Evolutionary conservation across 37 sponge, comb jelly and placozoan genomes (phyloP).

Genomic region (Petrosia ficiformis): DNA sequence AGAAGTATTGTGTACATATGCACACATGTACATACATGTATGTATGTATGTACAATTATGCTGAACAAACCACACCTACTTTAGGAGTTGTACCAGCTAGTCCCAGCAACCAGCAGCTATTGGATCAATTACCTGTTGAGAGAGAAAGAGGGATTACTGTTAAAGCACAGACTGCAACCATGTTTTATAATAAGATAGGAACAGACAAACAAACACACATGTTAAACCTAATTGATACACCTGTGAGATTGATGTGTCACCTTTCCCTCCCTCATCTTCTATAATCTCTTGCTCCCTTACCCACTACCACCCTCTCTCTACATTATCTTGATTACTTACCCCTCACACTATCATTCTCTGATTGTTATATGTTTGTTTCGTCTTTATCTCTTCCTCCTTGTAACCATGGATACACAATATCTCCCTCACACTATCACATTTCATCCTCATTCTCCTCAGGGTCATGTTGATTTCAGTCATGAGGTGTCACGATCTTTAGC

Average conservation of each 20-base stretch:
- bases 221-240: slow-evolving; percentile 96
- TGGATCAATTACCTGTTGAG: slow-evolving; percentile 93
- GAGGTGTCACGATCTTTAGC: slow-evolving; percentile 92
- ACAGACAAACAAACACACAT: no score
- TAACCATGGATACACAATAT: no score
- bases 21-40: no score
- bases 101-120: slow-evolving; percentile 54
- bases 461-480: slow-evolving; percentile 96
- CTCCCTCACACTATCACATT: neutral
- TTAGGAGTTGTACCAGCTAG: neutral
- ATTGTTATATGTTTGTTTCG: no score
- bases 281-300: no score
- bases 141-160: slow-evolving; percentile 96
- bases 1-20: no score
- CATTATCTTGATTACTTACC: no score
- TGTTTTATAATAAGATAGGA: slow-evolving; percentile 35
- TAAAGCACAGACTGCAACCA: slow-evolving; percentile 93
- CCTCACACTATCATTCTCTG: no score
- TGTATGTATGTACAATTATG: neutral
- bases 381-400: no score
- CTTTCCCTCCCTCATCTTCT: no score
- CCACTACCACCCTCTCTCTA: no score
- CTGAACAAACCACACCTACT: neutral
- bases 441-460: slow-evolving; percentile 41
- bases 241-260: slow-evolving; percentile 55